Evolutionary conservation across 1,140 invertebrate species (phyloP).

Genomic region (Eupristina koningsbergeri): DNA sequence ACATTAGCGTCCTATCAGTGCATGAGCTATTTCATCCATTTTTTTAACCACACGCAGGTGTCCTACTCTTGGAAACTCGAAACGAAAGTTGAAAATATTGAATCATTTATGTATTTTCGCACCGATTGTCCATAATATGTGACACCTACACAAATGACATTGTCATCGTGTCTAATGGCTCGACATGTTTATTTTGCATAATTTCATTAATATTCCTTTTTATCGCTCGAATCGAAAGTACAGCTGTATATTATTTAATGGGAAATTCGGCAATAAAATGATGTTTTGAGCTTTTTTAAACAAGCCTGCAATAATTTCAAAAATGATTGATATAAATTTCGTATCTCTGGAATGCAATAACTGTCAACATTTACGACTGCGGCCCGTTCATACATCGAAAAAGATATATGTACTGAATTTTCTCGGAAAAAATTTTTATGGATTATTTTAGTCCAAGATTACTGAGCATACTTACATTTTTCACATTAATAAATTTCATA

Average conservation of each 20-base stretch:
- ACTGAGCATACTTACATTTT: neutral
- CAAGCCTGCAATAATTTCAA: neutral
- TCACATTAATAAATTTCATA: neutral
- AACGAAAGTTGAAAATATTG: conserved; percentile 4
- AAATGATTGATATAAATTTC: conserved; percentile 2
- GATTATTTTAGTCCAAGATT: neutral
- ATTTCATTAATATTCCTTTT: neutral
- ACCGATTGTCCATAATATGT: neutral
- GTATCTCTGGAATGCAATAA: conserved; percentile 11
- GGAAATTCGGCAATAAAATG: neutral
- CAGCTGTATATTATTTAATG: neutral
- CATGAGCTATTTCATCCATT: neutral
- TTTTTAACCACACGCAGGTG: neutral
- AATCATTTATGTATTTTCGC: neutral
- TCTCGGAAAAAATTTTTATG: neutral
- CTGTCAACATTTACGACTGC: conserved; percentile 13
- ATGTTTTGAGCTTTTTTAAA: neutral
- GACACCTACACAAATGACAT: neutral
- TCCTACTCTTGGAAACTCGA: neutral
- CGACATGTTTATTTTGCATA: neutral
- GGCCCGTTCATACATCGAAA: neutral
- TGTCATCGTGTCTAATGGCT: neutral
- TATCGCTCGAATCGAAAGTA: neutral
- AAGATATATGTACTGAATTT: neutral
- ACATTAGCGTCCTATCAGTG: neutral